Evolutionary conservation across 2,113 vertebrate genomes (phyloP).

Genomic region (Chloropsis cyanopogon): DNA sequence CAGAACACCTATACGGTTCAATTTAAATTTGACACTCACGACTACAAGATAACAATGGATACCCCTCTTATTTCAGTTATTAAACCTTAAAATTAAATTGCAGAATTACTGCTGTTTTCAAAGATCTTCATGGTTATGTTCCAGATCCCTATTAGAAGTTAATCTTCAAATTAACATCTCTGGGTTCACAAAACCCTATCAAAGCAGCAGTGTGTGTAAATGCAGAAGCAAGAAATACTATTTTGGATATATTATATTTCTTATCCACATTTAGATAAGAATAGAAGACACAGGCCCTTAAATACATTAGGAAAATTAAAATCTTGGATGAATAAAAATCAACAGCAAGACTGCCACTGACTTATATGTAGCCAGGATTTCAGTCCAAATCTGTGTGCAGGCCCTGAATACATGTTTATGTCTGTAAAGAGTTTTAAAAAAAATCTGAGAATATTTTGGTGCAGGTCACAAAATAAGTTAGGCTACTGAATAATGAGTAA

Average conservation of each 20-base stretch:
- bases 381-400: background rate
- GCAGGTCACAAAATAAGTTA: background rate
- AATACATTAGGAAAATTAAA: background rate
- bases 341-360: background rate
- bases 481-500: background rate
- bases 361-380: background rate
- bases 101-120: background rate
- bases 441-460: background rate
- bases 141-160: background rate
- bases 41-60: background rate
- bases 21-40: background rate
- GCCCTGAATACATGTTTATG: background rate
- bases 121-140: background rate
- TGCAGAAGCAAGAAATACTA: background rate
- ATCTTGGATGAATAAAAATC: background rate
- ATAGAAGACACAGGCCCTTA: background rate
- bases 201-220: background rate
- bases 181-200: background rate
- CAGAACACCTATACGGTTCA: background rate
- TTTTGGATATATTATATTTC: background rate
- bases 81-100: background rate
- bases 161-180: background rate
- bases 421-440: background rate
- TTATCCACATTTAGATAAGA: background rate
- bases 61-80: background rate